phyloP scores from a whole-genome alignment of 1,140 invertebrate genomes.

The Drosophila bocki region DNA sequence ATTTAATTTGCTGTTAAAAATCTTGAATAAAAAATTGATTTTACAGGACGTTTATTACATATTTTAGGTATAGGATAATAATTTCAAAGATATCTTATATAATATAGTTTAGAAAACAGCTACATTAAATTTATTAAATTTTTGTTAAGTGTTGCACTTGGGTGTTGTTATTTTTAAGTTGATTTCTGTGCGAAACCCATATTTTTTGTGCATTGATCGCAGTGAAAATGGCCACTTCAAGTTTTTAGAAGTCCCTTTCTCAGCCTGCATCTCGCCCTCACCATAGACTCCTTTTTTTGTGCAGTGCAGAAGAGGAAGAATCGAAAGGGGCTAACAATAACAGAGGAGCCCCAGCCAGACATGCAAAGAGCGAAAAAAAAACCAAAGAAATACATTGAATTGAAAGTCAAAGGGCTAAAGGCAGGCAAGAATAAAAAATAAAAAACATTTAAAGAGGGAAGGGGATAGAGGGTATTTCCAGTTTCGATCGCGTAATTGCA shows the following conservation, averaged over 20 bases:
- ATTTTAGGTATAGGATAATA: too few relatives aligned
- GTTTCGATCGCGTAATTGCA: constrained; percentile 59
- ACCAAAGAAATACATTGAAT: constrained; percentile 37
- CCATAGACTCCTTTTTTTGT: constrained; percentile 59
- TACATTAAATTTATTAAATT: not conserved
- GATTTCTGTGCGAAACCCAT: constrained; percentile 32
- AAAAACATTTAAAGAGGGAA: not conserved
- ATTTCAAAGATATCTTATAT: too few relatives aligned
- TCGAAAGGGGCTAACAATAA: constrained; percentile 16
- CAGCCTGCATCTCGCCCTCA: not conserved
- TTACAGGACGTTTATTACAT: too few relatives aligned
- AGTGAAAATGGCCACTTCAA: constrained; percentile 69
- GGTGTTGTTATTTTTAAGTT: constrained; percentile 52
- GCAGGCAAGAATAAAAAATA: constrained; percentile 14
- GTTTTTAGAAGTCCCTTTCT: constrained; percentile 29
- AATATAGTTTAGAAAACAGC: too few relatives aligned
- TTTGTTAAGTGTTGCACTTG: not conserved
- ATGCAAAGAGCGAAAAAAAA: constrained; percentile 60
- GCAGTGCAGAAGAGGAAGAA: constrained; percentile 27
- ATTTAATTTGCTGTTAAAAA: not conserved
- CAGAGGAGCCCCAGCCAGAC: constrained; percentile 53
- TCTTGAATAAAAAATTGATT: not conserved
- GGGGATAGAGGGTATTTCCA: constrained; percentile 13
- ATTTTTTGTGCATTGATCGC: constrained; percentile 49
- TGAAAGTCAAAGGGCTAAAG: constrained; percentile 42